Evolutionary conservation across 2,797 vertebrate genomes (phyloP), one percentile per base, ranked within the genome.

Genomic region (Gadopsis marmoratus): DNA sequence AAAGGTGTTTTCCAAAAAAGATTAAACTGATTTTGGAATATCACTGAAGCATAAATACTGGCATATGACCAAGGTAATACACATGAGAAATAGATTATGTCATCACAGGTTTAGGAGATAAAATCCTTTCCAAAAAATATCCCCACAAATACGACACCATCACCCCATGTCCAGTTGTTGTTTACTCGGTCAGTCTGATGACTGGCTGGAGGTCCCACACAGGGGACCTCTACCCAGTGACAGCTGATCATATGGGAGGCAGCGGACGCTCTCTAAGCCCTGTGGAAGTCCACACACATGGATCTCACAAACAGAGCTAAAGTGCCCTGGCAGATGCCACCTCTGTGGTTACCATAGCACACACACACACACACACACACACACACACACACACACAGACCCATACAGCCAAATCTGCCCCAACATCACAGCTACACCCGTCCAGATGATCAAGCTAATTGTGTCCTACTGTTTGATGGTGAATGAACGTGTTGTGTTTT

Each of bases 211-310:
- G 87, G 88, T 90, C 86, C 79, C 81, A 69, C 79, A 88, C 79
- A 81, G 82, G 86, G 90, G 91, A 89, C 35, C 48, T 33, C 63
- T n/a, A 79, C 82, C 82, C 87, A 74, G 80, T 89, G 84, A 90
- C 89, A 86, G 88, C 77, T 91, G 89, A 88, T 92, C 93, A 95
- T 95, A 93, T 94, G 94, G 89, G 91, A 80, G 71, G 50, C 48
- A 71, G 43, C 17, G 78, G 76, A 78, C 69, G 21, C 78, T 72
- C 84, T 86, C 86, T 93, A 93, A 94, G 91, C 92, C 88, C 81
- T 90, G 81, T 92, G 92, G 87, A 92, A 86, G 92, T 92, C 89
- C 65, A 26, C 80, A 78, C 92, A 95, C 93, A 94, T 93, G 93
- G 90, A 92, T 88, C 83, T 84, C 90, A 87, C 86, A 93, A 92